Conservation (phyloP, 2,888 invertebrate genomes). For the Napeogenes inachia region DNA sequence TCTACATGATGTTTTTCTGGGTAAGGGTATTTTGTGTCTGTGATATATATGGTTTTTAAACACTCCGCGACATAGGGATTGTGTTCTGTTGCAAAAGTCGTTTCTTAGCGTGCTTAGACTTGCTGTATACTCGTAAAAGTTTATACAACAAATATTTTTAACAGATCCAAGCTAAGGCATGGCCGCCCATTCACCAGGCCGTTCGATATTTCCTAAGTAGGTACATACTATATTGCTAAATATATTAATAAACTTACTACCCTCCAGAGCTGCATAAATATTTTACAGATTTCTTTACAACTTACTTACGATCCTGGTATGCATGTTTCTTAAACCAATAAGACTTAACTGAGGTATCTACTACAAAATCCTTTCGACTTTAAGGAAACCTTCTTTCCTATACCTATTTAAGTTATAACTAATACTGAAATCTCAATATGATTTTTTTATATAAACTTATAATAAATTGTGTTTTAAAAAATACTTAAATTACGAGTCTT, state of each 20-base stretch:
- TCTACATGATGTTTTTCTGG: too few species aligned
- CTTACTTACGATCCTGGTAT: constrained; percentile 12
- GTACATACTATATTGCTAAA: neutral
- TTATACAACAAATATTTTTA: too few species aligned
- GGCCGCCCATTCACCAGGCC: too few species aligned
- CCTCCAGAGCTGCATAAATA: neutral
- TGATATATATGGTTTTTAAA: too few species aligned
- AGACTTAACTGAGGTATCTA: neutral
- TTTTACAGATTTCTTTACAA: neutral
- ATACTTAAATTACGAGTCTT: neutral
- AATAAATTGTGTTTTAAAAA: neutral
- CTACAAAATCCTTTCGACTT: neutral
- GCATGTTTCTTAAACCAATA: neutral
- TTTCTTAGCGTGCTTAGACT: too few species aligned
- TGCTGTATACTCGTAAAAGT: too few species aligned
- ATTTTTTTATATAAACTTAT: too few species aligned
- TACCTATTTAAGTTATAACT: too few species aligned
- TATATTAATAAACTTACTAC: neutral
- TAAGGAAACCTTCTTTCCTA: neutral
- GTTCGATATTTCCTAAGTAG: neutral
- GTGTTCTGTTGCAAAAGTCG: too few species aligned
- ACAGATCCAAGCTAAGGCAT: too few species aligned
- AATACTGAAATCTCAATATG: neutral
- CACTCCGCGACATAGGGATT: too few species aligned
- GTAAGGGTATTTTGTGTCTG: too few species aligned